A percentile compares a stretch with the other conserved stretches of the same genome.
Conservation (phyloP, 1,140 invertebrate species). For the Dinothrombium tinctorium region DNA sequence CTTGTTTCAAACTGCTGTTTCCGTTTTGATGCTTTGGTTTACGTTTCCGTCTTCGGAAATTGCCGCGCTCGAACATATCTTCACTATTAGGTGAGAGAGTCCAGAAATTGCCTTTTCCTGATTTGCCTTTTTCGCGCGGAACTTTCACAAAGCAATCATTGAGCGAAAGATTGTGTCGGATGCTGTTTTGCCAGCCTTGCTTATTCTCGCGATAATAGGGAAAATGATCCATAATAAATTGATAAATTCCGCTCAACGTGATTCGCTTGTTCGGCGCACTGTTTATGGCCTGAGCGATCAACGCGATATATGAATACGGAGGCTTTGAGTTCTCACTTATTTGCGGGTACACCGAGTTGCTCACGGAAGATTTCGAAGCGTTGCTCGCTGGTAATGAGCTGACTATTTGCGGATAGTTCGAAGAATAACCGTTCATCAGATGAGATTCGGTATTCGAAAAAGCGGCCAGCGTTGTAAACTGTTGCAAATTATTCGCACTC, state of each 20-base stretch:
- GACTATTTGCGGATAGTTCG: no score
- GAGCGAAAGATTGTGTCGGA: conserved; percentile 81
- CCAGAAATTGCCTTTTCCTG: conserved; percentile 93
- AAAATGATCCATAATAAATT: conserved; percentile 94
- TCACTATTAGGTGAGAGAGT: conserved; percentile 90
- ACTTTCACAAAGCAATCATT: conserved; percentile 99
- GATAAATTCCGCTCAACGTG: conserved; percentile 91
- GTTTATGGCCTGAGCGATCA: conserved; percentile 95
- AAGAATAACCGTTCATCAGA: no score
- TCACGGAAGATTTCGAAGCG: no score
- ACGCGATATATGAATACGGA: conserved; percentile 89
- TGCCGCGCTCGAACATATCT: conserved; percentile 99
- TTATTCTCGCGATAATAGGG: conserved; percentile 95
- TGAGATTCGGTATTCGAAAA: no score
- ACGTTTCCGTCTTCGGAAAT: conserved; percentile 79
- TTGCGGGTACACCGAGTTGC: no score
- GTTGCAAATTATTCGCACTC: no score
- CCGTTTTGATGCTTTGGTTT: no score
- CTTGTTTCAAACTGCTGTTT: no score
- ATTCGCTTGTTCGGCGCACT: conserved; percentile 75
- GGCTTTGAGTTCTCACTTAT: conserved; percentile 37
- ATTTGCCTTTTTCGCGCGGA: conserved; percentile 68
- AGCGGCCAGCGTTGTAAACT: no score
- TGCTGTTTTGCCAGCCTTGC: conserved; percentile 66
- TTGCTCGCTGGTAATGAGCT: no score